These are phyloP conservation scores for Cynoglossus semilaevis DNA, from an alignment of 2,113 vertebrate species.

Conservation along the genomic window DNA sequence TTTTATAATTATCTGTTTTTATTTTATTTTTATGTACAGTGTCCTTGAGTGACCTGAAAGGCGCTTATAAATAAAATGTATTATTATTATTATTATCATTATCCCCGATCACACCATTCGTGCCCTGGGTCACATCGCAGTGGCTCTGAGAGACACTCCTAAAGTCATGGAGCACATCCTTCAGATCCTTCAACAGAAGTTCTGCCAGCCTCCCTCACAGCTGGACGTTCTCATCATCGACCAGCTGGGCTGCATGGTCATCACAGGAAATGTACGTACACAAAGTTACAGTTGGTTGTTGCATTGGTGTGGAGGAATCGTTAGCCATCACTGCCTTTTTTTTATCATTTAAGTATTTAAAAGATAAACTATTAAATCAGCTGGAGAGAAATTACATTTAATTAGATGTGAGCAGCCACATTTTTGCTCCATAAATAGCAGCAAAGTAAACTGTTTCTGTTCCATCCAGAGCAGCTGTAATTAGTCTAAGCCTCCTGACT, in stretches of 20 bases:
- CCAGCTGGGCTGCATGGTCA: slow-evolving; percentile 95
- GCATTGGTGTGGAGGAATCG: too few relatives aligned
- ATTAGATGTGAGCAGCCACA: not conserved
- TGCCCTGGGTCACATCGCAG: slow-evolving; percentile 91
- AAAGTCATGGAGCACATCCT: slow-evolving; percentile 96
- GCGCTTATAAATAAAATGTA: too few relatives aligned
- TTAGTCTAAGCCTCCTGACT: slow-evolving; percentile 20
- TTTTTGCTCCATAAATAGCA: slow-evolving; percentile 4
- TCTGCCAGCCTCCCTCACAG: slow-evolving; percentile 92
- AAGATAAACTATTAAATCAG: too few relatives aligned
- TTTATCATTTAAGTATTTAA: too few relatives aligned
- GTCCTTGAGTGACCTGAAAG: too few relatives aligned
- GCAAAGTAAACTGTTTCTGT: not conserved
- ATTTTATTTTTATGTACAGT: too few relatives aligned
- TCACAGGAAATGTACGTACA: slow-evolving; percentile 90
- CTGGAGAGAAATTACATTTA: not conserved
- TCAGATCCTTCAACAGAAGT: slow-evolving; percentile 96
- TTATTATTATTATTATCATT: too few relatives aligned
- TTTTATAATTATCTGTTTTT: too few relatives aligned
- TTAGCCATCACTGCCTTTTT: too few relatives aligned
- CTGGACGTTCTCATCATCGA: slow-evolving; percentile 94
- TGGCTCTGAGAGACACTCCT: slow-evolving; percentile 91
- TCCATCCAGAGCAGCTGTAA: too few relatives aligned
- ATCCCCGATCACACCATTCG: slow-evolving; percentile 97
- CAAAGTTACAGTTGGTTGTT: not conserved